These are phyloP conservation scores for Acanthosepion esculentum DNA, from an alignment of 2,888 invertebrate species.

Conservation along the genomic window DNA sequence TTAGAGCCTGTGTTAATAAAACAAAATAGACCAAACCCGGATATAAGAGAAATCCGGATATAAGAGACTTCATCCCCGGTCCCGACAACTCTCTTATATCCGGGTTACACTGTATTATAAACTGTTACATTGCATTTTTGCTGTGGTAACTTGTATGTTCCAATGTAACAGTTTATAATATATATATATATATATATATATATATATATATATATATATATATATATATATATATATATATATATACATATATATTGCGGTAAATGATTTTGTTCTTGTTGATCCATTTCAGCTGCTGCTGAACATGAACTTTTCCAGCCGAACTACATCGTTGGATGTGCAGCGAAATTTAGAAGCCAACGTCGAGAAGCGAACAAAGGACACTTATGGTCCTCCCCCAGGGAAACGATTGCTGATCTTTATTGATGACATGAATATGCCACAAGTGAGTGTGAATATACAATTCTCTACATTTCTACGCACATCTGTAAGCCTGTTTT, in stretches of 20 bases:
- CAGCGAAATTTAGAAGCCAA: slow-evolving; percentile 90
- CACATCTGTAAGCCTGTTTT: not conserved
- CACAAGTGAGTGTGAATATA: slow-evolving; percentile 78
- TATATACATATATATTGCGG: not conserved
- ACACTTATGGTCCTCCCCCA: slow-evolving; percentile 90
- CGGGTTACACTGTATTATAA: no score
- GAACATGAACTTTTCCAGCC: slow-evolving; percentile 91
- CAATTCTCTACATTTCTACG: no score
- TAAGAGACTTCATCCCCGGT: no score
- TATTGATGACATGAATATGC: slow-evolving; percentile 97
- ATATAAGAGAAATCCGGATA: no score
- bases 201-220: not conserved
- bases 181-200: no score
- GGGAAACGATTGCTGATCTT: slow-evolving; percentile 92
- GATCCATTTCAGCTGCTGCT: slow-evolving; percentile 80
- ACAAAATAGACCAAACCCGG: no score
- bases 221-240: no score
- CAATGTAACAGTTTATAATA: no score
- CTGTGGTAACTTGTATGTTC: no score
- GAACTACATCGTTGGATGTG: slow-evolving; percentile 92
- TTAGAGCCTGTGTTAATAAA: no score
- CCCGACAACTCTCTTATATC: no score
- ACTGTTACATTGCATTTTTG: no score
- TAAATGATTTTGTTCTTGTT: not conserved
- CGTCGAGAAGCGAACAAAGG: slow-evolving; percentile 92